Percentiles rank a stretch among this genome's conserved stretches.
Conservation (phyloP, 2,113 vertebrate genomes). For the Meleagris gallopavo region DNA sequence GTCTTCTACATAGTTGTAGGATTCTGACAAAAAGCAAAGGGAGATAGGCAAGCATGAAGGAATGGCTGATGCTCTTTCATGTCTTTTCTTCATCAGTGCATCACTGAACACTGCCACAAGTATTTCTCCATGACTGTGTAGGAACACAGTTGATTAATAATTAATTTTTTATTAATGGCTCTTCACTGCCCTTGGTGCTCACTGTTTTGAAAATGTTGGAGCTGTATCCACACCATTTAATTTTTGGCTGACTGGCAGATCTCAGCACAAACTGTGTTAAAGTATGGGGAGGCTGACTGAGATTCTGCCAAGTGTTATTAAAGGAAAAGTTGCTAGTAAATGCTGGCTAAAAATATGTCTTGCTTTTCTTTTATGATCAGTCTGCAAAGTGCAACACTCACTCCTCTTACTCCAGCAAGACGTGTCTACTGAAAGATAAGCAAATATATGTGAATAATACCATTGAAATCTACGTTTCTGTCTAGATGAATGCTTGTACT, state of each 20-base stretch:
- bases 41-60: neutral
- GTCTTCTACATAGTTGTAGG: neutral
- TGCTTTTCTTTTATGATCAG: neutral
- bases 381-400: neutral
- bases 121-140: neutral
- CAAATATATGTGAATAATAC: neutral
- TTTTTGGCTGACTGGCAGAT: neutral
- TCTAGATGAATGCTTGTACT: neutral
- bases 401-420: neutral
- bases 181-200: neutral
- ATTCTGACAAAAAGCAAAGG: neutral
- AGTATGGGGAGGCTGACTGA: neutral
- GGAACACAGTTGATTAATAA: neutral
- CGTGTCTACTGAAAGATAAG: neutral
- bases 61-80: neutral
- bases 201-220: neutral
- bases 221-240: neutral
- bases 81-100: neutral
- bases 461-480: neutral
- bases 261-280: neutral
- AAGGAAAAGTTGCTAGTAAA: neutral
- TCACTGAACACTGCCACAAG: neutral
- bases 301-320: neutral
- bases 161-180: neutral
- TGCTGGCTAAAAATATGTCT: neutral